These are phyloP conservation scores for Gallinago nigripennis DNA, from an alignment of 2,797 vertebrate species.

Conservation along the genomic window DNA sequence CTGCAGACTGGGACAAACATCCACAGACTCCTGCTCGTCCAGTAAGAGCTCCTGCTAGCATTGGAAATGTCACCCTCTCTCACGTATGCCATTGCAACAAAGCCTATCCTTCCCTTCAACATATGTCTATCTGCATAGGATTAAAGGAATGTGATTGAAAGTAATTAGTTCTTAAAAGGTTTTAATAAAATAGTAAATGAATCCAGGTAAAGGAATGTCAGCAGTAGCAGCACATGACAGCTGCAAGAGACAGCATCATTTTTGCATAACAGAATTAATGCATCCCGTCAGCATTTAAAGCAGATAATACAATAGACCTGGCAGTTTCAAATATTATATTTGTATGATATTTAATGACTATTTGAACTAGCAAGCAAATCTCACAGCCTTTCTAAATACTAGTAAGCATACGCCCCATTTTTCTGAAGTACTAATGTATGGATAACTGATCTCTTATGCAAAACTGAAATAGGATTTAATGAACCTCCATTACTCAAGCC, in stretches of 20 bases:
- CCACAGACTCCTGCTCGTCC: background rate
- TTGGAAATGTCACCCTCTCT: background rate
- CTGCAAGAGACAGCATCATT: background rate
- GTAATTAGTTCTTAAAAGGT: background rate
- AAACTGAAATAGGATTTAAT: conserved; percentile 28
- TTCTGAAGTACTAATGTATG: background rate
- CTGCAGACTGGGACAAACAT: background rate
- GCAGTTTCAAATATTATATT: background rate
- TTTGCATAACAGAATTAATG: background rate
- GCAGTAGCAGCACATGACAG: background rate
- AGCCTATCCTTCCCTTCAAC: background rate
- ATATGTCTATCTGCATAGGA: background rate
- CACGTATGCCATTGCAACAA: background rate
- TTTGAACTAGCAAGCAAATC: background rate
- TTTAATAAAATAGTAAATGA: background rate
- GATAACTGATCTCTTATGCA: conserved; percentile 24
- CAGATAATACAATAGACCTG: background rate
- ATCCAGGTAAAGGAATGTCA: background rate
- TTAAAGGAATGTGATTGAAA: background rate
- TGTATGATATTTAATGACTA: background rate
- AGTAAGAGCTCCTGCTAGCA: background rate
- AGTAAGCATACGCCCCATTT: background rate
- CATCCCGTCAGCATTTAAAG: background rate
- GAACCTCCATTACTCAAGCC: conserved; percentile 50
- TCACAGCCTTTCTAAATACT: background rate